phyloP scores from a whole-genome alignment of 2,888 invertebrate genomes.

The Rugalucina vietnamica region DNA sequence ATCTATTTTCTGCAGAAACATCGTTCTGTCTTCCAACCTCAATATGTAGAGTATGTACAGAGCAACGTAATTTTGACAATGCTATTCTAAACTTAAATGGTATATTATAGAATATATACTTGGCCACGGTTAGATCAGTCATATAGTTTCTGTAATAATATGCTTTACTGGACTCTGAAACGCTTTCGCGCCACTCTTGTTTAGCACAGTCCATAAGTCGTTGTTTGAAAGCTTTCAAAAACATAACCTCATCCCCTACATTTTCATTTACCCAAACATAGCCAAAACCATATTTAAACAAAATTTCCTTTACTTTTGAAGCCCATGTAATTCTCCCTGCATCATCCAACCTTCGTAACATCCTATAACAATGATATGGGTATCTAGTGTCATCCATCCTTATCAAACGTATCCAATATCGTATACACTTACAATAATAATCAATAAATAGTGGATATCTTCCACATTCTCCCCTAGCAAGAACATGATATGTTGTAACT shows the following conservation, averaged over 20 bases:
- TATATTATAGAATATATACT: not conserved
- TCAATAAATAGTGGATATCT: not conserved
- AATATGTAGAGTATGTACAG: not conserved
- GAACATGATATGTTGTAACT: not conserved
- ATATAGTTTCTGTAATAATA: not conserved
- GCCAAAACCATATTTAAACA: not conserved
- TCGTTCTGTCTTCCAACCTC: not conserved
- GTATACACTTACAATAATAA: not conserved
- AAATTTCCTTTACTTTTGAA: not conserved
- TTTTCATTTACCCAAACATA: not conserved
- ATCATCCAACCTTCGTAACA: not conserved
- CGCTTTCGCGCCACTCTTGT: not conserved
- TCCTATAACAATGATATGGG: not conserved
- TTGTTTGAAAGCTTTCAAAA: not conserved
- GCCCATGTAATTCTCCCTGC: not conserved
- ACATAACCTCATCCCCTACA: not conserved
- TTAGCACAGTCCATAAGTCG: not conserved
- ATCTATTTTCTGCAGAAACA: not conserved
- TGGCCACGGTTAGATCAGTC: not conserved
- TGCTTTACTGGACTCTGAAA: not conserved
- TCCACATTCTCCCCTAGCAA: not conserved
- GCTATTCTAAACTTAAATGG: not conserved
- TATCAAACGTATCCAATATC: not conserved
- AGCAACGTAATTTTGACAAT: not conserved
- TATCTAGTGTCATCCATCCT: not conserved